A percentile compares a stretch with the other conserved stretches of the same genome.
Evolutionary conservation across 1,140 invertebrate genomes (phyloP).

Genomic region (Anastrepha ludens): DNA sequence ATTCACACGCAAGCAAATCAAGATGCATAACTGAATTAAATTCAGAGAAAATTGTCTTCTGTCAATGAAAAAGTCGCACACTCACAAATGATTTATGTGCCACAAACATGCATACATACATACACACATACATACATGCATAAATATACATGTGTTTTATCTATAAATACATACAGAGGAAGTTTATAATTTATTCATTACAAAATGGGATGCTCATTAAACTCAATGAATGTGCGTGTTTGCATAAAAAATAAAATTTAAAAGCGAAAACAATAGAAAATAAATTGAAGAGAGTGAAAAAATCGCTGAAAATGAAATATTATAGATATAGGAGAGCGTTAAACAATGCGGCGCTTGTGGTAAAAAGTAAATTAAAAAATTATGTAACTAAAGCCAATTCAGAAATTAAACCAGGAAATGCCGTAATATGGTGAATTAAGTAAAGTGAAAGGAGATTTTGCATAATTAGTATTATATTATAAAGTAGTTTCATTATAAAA

Average conservation of each 20-base stretch:
- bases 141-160: background rate
- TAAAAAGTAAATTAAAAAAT: background rate
- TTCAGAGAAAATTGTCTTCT: background rate
- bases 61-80: background rate
- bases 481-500: too few species aligned
- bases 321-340: background rate
- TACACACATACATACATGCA: background rate
- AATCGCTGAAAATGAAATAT: background rate
- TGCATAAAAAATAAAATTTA: background rate
- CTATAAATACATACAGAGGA: background rate
- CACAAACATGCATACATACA: background rate
- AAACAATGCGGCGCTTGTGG: background rate
- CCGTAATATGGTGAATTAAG: too few species aligned
- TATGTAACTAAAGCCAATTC: background rate
- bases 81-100: background rate
- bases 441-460: too few species aligned
- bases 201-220: background rate
- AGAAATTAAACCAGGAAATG: too few species aligned
- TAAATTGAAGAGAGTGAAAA: background rate
- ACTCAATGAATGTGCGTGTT: background rate
- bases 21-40: background rate
- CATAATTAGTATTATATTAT: too few species aligned
- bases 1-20: background rate
- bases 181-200: constrained; percentile 18
- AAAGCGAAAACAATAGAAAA: background rate